These are phyloP conservation scores for Bostrychus sinensis DNA, from an alignment of 2,113 vertebrate species.

Conservation along the genomic window DNA sequence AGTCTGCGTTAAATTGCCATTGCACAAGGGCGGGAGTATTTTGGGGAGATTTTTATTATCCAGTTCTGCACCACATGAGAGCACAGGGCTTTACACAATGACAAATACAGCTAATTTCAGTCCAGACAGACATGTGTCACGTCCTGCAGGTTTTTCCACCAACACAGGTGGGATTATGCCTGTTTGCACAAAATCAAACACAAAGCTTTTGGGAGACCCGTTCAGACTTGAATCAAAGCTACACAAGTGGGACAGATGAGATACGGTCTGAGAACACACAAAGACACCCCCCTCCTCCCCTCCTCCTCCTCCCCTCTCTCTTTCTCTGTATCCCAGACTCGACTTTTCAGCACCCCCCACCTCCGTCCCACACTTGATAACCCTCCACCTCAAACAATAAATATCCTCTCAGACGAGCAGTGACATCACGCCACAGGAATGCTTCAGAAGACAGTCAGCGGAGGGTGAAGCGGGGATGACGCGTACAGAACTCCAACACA, in stretches of 20 bases:
- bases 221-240: constrained; percentile 59
- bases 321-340: not conserved
- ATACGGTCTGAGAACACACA: constrained; percentile 50
- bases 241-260: constrained; percentile 47
- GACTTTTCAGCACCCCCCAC: constrained; percentile 31
- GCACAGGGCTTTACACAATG: not conserved
- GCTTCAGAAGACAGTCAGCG: constrained; percentile 28
- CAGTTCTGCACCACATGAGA: constrained; percentile 10
- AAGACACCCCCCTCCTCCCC: constrained; percentile 10
- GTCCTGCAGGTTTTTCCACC: constrained; percentile 19
- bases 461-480: constrained; percentile 13
- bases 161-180: constrained; percentile 51
- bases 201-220: constrained; percentile 34
- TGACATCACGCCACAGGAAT: constrained; percentile 71
- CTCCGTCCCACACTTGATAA: constrained; percentile 47
- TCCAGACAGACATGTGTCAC: constrained; percentile 39
- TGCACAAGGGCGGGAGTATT: constrained; percentile 20
- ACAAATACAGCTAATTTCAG: not conserved
- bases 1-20: constrained; percentile 15
- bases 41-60: constrained; percentile 3
- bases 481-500: not conserved
- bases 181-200: constrained; percentile 11
- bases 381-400: constrained; percentile 67
- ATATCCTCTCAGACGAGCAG: constrained; percentile 46
- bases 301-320: not conserved